A percentile compares a stretch with the other conserved stretches of the same genome.
Conservation (phyloP, 2,113 vertebrate genomes). For the Oxyruncus cristatus region DNA sequence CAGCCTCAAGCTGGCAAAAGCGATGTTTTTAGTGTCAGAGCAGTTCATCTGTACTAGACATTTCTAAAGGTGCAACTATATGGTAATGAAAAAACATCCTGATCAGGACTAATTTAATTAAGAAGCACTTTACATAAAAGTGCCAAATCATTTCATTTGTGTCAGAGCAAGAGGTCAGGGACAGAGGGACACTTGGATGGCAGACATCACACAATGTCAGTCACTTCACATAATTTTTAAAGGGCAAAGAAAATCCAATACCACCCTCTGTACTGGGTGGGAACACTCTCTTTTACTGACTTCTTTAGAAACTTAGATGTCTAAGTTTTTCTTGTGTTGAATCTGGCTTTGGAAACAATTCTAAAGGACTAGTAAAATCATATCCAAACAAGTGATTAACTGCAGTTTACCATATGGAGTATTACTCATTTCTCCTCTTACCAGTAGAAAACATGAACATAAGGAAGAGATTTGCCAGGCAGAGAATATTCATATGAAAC, state of each 20-base stretch:
- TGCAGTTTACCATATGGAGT: conserved; percentile 45
- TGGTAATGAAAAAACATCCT: background rate
- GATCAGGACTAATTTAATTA: background rate
- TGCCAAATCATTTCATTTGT: background rate
- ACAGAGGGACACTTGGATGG: background rate
- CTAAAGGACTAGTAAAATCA: background rate
- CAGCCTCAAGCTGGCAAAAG: background rate
- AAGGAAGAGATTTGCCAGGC: conserved; percentile 20
- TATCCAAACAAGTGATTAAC: background rate
- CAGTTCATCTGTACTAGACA: background rate
- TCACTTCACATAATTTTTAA: background rate
- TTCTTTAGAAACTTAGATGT: background rate
- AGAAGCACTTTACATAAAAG: background rate
- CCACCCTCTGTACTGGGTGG: background rate
- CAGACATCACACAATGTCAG: fast-evolving
- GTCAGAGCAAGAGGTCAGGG: background rate
- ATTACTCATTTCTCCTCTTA: conserved; percentile 34
- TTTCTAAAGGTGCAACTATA: background rate
- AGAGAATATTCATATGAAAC: background rate
- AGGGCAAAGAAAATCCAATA: background rate
- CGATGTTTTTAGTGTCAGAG: background rate
- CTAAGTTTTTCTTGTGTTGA: background rate
- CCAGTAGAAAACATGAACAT: conserved; percentile 17
- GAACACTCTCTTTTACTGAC: background rate
- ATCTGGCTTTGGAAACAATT: background rate